Base-by-base conservation (phyloP, 2,888 invertebrate genomes). In the Melieria omissa region DNA sequence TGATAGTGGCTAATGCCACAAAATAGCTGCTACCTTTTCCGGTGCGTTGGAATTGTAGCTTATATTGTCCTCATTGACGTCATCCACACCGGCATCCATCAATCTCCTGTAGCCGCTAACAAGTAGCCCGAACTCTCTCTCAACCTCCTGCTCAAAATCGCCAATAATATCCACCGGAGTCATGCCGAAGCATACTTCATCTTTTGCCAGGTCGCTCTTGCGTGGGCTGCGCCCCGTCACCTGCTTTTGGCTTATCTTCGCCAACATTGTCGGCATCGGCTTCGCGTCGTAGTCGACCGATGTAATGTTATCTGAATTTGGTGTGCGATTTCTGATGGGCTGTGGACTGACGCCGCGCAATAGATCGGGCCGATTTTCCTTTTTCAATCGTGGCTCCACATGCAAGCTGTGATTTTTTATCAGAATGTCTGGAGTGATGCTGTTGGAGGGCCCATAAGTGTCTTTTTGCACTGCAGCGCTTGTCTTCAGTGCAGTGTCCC, bases 91-190 rank as follows among this genome's bases (percentile, higher is more conserved):
- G 4, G 68, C 73, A 52, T 76, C 75, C 2, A 76, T 73, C 63
- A 79, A 72, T 57, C 79, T 77, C 57, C 83, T 83, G 64, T 85
- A 86, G 16, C 85, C 85, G 42, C 83, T 83, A 4, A 86, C 83
- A 63, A 85, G 81, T 10, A 85, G 78, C 41, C 85, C 85, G 73
- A 86, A 84, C 73, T 86, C 86, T 4, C 82, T 76, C 77, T 86
- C 85, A 52, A 86, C 83, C 75, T 86, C 86, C 42, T 83, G 78
- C 4, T 82, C 85, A 76, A 86, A 86, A 76, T 86, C 83, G 3
- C 86, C 86, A 68, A 86, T 83, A 58, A 86, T 86, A 78, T 85
- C 85, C 7, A 85, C 81, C 0, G 86, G 83, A 42, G 84, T 83
- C 57, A 81, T 73, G 10, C 82, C 81, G 57, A 79, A 76, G 4